Base-by-base conservation (phyloP, 2,888 invertebrate genomes). In the Lobophora halterata region DNA sequence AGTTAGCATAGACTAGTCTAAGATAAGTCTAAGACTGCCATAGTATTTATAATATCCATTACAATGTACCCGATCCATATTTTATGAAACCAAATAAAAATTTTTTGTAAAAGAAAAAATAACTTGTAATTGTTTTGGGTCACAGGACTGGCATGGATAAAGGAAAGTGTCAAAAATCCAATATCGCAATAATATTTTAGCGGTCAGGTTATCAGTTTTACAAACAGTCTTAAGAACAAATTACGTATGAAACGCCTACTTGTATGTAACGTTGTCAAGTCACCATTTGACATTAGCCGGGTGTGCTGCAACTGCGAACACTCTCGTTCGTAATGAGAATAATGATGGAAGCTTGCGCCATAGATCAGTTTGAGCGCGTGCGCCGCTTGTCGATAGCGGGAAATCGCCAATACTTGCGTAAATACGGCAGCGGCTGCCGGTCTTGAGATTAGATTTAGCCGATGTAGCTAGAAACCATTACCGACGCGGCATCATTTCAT, bases 331-430 rank as follows among this genome's bases (percentile, higher is more conserved):
- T 76, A 80, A 79, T 79, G 74, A 76, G 74, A 77, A 79, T 81
- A 81, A 79, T 77, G 81, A 85, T 80, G 74, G 79, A 76, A 75
- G 62, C 67, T 79, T 79, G 71, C 78, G 75, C 72, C 77, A 79
- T 66, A 71, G 65, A 73, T 71, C 53, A 49, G 65, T 54, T 62
- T 51, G 56, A 51, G 68, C 77, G 79, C 78, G 81, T 73, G 78
- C 77, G 65, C 70, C 31, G 73, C 61, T 60, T 71, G 70, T 63
- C 71, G 78, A 76, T 78, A 65, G 71, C 71, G 73, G 71, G 70
- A 76, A 78, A 77, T 74, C 73, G 69, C 64, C 66, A 61, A 68
- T 71, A 71, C 79, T 86, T 86, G 85, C 86, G 83, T 81, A 83
- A 86, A 78, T 72, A 65, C 72, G 61, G 71, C 71, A 79, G 78